phyloP scores from a whole-genome alignment of 1,140 invertebrate species.

The Pseudobourletiella spinata region DNA sequence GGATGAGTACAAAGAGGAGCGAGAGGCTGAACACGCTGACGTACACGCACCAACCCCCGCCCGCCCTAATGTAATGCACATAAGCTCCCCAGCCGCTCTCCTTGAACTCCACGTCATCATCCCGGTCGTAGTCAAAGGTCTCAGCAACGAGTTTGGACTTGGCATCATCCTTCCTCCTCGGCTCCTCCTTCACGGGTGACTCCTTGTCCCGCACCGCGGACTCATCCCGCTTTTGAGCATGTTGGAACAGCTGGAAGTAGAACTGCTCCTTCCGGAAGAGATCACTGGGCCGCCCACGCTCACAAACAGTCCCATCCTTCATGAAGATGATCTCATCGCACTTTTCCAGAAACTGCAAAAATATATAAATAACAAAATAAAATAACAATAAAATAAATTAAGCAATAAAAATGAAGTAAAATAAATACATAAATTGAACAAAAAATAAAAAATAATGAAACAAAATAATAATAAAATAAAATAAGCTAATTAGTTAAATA shows the following conservation, averaged over 20 bases:
- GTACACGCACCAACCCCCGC: constrained; percentile 37
- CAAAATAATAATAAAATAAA: too few species aligned
- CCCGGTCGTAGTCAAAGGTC: background rate
- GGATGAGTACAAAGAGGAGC: constrained; percentile 35
- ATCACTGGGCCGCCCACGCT: background rate
- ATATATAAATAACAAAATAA: constrained; percentile 7
- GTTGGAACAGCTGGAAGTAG: background rate
- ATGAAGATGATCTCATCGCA: constrained; percentile 48
- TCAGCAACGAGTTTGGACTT: background rate
- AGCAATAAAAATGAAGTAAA: too few species aligned
- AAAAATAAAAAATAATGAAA: too few species aligned
- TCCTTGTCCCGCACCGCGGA: background rate
- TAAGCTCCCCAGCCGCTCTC: constrained; percentile 25
- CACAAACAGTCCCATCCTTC: constrained; percentile 43
- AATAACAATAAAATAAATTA: background rate
- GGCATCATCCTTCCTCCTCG: background rate
- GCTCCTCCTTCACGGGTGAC: background rate
- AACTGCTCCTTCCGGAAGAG: background rate
- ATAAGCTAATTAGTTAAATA: too few species aligned
- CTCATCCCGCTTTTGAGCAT: background rate
- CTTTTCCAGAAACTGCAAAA: constrained; percentile 42
- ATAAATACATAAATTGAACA: too few species aligned
- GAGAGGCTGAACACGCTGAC: constrained; percentile 35
- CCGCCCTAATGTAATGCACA: constrained; percentile 32
- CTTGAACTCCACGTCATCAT: background rate